Evolutionary conservation across 1,140 invertebrate genomes (phyloP).

Genomic region (Drosophila busckii): DNA sequence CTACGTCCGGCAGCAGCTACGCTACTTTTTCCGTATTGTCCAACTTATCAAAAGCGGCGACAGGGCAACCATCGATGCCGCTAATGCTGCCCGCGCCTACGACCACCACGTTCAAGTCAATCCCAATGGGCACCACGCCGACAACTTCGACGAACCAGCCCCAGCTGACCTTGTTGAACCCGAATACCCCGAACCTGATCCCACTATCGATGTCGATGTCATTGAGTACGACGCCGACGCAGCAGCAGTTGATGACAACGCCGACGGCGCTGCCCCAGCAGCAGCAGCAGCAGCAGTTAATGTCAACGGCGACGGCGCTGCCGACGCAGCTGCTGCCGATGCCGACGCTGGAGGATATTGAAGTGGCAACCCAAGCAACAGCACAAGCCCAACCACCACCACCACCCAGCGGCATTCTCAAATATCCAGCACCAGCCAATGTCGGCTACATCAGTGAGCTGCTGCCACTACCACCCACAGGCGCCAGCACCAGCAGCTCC

Average conservation of each 20-base stretch:
- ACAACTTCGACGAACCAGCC: conserved; percentile 28
- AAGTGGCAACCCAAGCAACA: conserved; percentile 35
- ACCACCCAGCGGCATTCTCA: conserved; percentile 31
- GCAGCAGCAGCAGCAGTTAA: conserved; percentile 12
- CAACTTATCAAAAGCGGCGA: conserved; percentile 27
- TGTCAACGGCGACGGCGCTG: conserved; percentile 43
- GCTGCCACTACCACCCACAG: conserved; percentile 8
- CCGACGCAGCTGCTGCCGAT: conserved; percentile 64
- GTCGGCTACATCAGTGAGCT: conserved; percentile 33
- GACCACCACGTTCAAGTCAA: conserved; percentile 35
- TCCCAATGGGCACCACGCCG: too few relatives aligned
- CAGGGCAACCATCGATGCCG: conserved; percentile 22
- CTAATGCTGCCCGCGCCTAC: conserved; percentile 37
- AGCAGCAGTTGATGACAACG: conserved; percentile 8
- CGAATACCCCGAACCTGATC: too few relatives aligned
- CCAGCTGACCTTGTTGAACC: conserved; percentile 2
- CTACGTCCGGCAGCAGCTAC: conserved; percentile 45
- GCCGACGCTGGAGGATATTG: conserved; percentile 66
- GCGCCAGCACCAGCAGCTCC: conserved; percentile 10
- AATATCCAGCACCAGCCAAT: conserved; percentile 24
- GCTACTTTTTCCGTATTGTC: conserved; percentile 60
- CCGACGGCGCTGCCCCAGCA: conserved; percentile 18
- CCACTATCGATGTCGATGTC: neutral
- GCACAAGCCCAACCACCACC: conserved; percentile 15
- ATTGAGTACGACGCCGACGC: conserved; percentile 13